Base-by-base conservation (phyloP, 2,113 vertebrate species). In the Panthera uncia region DNA sequence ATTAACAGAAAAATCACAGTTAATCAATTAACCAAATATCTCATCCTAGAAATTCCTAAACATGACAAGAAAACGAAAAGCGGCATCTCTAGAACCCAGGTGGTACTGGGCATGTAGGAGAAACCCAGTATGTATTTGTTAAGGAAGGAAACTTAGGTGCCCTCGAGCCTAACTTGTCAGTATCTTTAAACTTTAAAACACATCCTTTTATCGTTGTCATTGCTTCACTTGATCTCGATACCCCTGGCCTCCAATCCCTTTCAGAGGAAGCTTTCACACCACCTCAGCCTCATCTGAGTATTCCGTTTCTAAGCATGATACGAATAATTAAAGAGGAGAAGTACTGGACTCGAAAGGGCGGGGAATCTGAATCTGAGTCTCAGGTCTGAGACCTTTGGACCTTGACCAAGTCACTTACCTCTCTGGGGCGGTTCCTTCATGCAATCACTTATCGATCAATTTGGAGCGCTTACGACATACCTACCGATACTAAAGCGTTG, bases 1-100 rank as follows among this genome's bases (percentile, higher is more conserved):
- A 92, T 76, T 95, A 41, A 92, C 65, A 82, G 41, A 81, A 92
- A 38, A 41, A 63, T 86, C 55, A 87, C n/a, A 95, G 21, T 68
- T 78, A 57, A 48, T 85, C 41, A 16, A 27, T 23, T 57, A 57
- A 61, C 27, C 71, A 69, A 79, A 52, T 80, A 73, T 10, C 50
- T 79, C 29, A 80, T 52, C 41, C 63, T 87, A 27, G 48, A 12
- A 69, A 73, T 80, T 63, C 61, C 33, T 92, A 68, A 69, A 31
- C 57, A 38, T 85, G 61, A 68, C 25, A 2, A 71, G 52, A 91
- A 41, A 87, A 33, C 71, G 31, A 81, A 33, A 92, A 78, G 29
- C 4, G 50, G 16, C 36, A 11, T 78, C 16, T 84, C 71, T n/a
- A 57, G 13, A 27, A 31, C 36, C 16, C 69, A 52, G 14, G 52